These are phyloP conservation scores for Rhadina sibilatrix DNA, from an alignment of 2,113 vertebrate species.

Conservation along the genomic window DNA sequence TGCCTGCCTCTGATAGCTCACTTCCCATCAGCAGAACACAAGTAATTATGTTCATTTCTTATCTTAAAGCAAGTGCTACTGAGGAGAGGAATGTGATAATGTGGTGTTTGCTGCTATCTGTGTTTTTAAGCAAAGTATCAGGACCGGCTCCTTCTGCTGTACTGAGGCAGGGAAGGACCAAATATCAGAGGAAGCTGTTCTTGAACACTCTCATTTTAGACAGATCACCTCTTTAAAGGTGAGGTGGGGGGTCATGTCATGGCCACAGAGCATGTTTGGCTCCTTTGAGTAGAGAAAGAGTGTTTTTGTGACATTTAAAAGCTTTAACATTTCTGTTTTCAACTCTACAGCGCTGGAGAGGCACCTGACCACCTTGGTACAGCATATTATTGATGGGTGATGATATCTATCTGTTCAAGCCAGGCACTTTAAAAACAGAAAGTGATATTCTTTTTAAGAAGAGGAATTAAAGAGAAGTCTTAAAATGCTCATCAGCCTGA, in stretches of 20 bases:
- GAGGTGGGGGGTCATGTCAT: neutral
- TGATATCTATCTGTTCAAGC: neutral
- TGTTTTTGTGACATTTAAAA: neutral
- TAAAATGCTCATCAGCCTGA: neutral
- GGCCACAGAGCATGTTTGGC: neutral
- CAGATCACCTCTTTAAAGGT: neutral
- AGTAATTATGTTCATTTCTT: slow-evolving; percentile 16
- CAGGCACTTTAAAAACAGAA: neutral
- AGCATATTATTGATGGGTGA: neutral
- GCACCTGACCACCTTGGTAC: neutral
- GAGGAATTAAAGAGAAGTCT: neutral
- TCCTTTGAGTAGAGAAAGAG: neutral
- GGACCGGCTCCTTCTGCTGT: neutral
- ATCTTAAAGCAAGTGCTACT: neutral
- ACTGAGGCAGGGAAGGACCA: neutral
- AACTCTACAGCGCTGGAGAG: neutral
- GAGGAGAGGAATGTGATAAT: neutral
- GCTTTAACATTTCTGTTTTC: neutral
- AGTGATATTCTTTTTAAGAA: neutral
- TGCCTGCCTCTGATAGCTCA: neutral
- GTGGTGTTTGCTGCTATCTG: neutral
- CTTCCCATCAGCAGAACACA: slow-evolving; percentile 19
- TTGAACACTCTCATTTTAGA: neutral
- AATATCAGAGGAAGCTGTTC: neutral
- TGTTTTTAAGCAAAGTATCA: neutral